These are phyloP conservation scores for Porites evermanni DNA, from an alignment of 92 coral and sea anemone genomes.

Conservation along the genomic window DNA sequence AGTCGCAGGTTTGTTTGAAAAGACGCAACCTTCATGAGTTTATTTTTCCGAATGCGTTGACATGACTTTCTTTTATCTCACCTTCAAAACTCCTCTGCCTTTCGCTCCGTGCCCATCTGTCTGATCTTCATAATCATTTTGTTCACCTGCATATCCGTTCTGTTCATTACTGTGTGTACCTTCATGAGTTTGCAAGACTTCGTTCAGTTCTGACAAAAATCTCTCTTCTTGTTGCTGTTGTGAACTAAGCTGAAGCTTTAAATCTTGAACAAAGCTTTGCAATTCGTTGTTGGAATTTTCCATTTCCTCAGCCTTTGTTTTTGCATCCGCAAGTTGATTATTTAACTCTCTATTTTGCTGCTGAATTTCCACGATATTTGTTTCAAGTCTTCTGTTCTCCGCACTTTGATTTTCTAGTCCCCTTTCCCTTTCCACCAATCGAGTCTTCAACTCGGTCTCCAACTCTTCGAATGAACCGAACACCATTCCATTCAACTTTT, in stretches of 20 bases:
- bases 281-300: constrained; percentile 23
- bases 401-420: constrained; percentile 87
- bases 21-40: too few species aligned
- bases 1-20: too few species aligned
- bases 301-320: constrained; percentile 23
- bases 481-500: constrained; percentile 93
- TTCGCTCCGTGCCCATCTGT: constrained; percentile 6
- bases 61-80: not conserved
- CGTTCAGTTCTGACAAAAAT: not conserved
- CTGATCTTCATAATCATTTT: too few species aligned
- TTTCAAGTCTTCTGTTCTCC: constrained; percentile 82
- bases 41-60: not conserved
- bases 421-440: constrained; percentile 84
- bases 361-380: constrained; percentile 68
- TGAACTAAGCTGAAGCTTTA: constrained; percentile 11
- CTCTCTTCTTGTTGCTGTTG: not conserved
- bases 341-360: constrained; percentile 69
- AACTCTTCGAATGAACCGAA: constrained; percentile 95
- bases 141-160: constrained; percentile 8
- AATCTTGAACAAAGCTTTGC: constrained; percentile 10
- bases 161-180: constrained; percentile 2
- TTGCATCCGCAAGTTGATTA: constrained; percentile 55
- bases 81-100: constrained; percentile 43
- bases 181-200: not conserved
- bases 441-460: constrained; percentile 81